Base-by-base conservation (phyloP, 2,888 invertebrate genomes). In the Bembecia ichneumoniformis region DNA sequence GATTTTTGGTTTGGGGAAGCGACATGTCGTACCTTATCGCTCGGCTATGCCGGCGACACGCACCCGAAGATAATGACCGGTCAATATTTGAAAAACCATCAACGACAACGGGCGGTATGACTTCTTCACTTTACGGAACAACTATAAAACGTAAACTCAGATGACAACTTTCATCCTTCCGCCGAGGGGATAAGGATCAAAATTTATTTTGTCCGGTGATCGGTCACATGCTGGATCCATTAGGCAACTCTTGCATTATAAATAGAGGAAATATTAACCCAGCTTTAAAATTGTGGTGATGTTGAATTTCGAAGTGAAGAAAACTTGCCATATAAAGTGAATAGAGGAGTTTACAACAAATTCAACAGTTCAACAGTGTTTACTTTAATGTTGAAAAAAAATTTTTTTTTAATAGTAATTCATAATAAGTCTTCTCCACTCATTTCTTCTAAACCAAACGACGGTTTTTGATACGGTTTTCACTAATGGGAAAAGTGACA, bases 1-100 rank as follows among this genome's bases (percentile, higher is more conserved):
- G 63, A 64, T 59, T 60, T 67, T 74, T 70, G 40, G 40, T 72
- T 72, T 71, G 70, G 71, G 72, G 62, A 62, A 77, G 75, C 76
- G 77, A 68, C 76, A 66, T 66, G 69, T 56, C 54, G 54, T 55
- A 53, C 67, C 68, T 77, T 82, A 81, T 83, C 82, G 68, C 62
- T 54, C 55, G 51, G 68, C 63, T 66, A 60, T 64, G 64, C 66
- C 71, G 63, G 67, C 72, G 66, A 69, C 73, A 74, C 74, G 71
- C 78, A 73, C 66, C 68, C 68, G 65, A 60, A 73, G 82, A 84
- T 84, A 86, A 83, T 81, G 74, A 76, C 66, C 72, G 67, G 83
- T 83, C 82, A 86, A 87, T 86, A 84, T 87, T 87, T 83, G 81
- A 77, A 80, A 80, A 79, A 68, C 78, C 82, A 83, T 82, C 80